Base-by-base conservation (phyloP, 2,888 invertebrate species). In the Himalopsyche kuldschensis region DNA sequence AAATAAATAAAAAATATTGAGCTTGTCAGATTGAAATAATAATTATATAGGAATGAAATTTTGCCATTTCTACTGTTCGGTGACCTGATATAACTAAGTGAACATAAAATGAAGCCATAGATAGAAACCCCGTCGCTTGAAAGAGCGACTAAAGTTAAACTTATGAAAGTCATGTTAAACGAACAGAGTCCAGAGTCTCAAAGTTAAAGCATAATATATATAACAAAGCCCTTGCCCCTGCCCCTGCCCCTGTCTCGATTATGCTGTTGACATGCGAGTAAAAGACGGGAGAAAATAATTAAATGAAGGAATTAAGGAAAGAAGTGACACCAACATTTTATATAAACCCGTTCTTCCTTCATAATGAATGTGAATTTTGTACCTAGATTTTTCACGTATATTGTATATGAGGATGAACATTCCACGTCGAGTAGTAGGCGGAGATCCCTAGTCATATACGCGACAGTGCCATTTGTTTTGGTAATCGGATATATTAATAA, bases 351-450 rank as follows among this genome's bases (percentile, higher is more conserved):
- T 86, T 85, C 86, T 86, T 86, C 85, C 85, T 85, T 84, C 85
- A 85, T 85, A 79, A 84, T 83, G 84, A 84, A 85, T 85, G 86
- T 85, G 85, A 86, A 83, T 85, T 86, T 86, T 86, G 82, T 86
- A 86, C 85, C 81, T 85, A 85, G 85, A 85, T 86, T 86, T 86
- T 85, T 86, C 85, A 86, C 86, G 83, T 79, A 83, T 81, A 79
- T 79, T 84, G 75, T 86, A 83, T 79, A 84, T 78, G 79, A 82
- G 81, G 75, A 79, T 69, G 63, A 85, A 83, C 75, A 78, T 47
- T 47, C 78, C 75, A 46, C 30, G 69, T 47, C 27, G 41, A 41
- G 75, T 24, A 46, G 47, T 55, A 41, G 48, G 47, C 55, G 69
- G 69, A 76, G 82, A 75, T 82, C 79, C 41, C 24, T 79, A 79